Evolutionary conservation across 1,140 invertebrate species (phyloP).

Genomic region (Leguminivora glycinivorella): DNA sequence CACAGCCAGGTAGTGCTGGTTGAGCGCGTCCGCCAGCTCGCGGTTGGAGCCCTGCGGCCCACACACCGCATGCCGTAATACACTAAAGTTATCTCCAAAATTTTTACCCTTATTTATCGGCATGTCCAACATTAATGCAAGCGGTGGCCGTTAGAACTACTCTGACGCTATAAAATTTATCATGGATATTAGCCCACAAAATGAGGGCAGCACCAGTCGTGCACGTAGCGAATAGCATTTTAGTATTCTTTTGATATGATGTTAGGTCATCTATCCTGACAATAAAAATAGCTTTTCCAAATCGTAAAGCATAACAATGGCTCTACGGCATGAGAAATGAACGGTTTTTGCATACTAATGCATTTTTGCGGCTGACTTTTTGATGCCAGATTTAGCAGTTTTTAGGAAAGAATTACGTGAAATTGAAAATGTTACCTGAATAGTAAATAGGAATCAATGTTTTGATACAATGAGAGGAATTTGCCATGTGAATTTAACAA

Average conservation of each 20-base stretch:
- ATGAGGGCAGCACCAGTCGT: no score
- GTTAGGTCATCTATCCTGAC: neutral
- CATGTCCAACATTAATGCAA: no score
- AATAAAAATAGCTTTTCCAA: neutral
- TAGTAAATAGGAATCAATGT: no score
- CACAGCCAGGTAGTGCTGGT: conserved; percentile 4
- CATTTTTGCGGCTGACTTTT: neutral
- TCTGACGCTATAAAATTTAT: no score
- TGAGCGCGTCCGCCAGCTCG: neutral
- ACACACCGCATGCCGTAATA: conserved; percentile 13
- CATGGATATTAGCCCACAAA: no score
- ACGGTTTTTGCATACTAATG: conserved; percentile 3
- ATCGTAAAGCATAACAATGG: conserved; percentile 1
- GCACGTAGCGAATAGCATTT: no score
- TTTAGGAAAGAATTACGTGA: neutral
- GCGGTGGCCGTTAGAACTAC: no score
- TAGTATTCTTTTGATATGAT: neutral
- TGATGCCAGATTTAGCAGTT: neutral
- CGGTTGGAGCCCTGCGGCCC: neutral
- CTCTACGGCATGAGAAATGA: neutral
- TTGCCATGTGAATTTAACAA: no score
- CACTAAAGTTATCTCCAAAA: neutral
- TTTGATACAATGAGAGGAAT: no score
- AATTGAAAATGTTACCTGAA: neutral
- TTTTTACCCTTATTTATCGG: neutral